phyloP scores from a whole-genome alignment of 2,888 invertebrate genomes.

The Junonia oenone region DNA sequence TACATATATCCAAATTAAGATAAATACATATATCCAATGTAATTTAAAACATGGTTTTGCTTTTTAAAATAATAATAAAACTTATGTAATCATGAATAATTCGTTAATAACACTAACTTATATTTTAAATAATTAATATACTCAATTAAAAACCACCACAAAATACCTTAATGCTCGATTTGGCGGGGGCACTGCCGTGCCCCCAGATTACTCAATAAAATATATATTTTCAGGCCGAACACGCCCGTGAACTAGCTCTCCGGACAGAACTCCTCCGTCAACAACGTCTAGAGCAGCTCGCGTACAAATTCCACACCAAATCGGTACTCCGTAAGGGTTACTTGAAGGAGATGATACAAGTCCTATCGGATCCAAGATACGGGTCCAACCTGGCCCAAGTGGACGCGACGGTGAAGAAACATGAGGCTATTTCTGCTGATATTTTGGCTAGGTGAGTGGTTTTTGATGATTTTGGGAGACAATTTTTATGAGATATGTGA shows the following conservation, averaged over 20 bases:
- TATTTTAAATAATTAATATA: too few species aligned
- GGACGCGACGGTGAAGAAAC: conserved; percentile 98
- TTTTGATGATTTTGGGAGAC: not conserved
- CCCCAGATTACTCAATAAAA: too few species aligned
- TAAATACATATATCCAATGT: too few species aligned
- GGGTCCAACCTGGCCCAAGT: conserved; percentile 94
- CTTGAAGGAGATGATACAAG: conserved; percentile 97
- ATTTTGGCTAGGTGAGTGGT: conserved; percentile 92
- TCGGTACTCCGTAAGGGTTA: conserved; percentile 96
- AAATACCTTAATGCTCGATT: too few species aligned
- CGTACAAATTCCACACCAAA: conserved; percentile 97
- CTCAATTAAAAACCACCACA: too few species aligned
- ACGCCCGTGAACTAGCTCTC: conserved; percentile 94
- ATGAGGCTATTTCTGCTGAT: conserved; percentile 98
- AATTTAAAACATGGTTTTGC: too few species aligned
- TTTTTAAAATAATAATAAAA: too few species aligned
- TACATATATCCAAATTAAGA: too few species aligned
- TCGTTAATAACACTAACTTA: too few species aligned
- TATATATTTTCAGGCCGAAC: conserved; percentile 84
- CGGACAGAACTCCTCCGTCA: conserved; percentile 94
- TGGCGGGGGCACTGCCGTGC: too few species aligned
- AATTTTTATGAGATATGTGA: too few species aligned
- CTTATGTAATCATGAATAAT: too few species aligned
- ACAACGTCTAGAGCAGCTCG: conserved; percentile 95
- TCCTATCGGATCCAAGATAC: conserved; percentile 94